Conservation (phyloP, 2,113 vertebrate species). For the Rhinopithecus roxellana region DNA sequence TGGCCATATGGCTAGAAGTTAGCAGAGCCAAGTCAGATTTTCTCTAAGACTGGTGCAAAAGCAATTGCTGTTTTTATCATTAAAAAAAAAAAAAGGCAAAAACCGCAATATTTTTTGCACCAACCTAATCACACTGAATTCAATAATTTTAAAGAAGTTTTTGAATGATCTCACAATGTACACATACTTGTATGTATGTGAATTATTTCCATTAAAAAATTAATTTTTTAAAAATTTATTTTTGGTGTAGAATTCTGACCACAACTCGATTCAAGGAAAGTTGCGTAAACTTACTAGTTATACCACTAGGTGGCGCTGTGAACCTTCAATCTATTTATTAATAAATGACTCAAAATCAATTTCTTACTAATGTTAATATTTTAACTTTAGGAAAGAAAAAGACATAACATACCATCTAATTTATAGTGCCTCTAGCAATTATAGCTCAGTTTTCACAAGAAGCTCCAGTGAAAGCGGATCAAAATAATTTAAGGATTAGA, state of each 20-base stretch:
- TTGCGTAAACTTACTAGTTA: background rate
- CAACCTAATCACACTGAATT: background rate
- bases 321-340: background rate
- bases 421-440: conserved; percentile 1
- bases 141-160: background rate
- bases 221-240: background rate
- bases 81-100: too few species aligned
- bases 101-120: too few species aligned
- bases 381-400: conserved; percentile 52
- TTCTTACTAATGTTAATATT: background rate
- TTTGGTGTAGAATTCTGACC: background rate
- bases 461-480: background rate
- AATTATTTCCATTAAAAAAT: background rate
- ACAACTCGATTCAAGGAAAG: background rate
- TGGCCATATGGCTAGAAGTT: background rate
- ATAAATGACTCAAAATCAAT: background rate
- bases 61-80: too few species aligned
- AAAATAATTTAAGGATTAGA: conserved; percentile 48
- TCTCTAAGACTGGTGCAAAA: background rate
- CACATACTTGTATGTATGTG: background rate
- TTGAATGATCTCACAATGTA: background rate
- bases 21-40: background rate
- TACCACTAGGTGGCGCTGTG: conserved; percentile 66
- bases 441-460: conserved; percentile 34
- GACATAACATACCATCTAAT: background rate